Evolutionary conservation across 92 coral and sea anemone species (phyloP).

Genomic region (Bergia puertoricense): DNA sequence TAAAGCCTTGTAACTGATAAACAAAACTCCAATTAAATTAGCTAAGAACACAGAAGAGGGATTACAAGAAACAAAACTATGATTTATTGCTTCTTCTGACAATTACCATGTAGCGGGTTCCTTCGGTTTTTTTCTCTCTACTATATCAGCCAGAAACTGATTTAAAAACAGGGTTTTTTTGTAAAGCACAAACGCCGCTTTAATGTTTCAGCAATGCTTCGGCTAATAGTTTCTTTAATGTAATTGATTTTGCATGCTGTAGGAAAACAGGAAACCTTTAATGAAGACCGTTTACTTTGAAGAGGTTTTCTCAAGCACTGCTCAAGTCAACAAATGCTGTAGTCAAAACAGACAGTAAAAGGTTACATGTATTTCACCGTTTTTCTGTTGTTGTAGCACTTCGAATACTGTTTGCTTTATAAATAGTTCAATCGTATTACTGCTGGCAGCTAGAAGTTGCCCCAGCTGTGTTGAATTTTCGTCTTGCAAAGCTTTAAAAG

Average conservation of each 20-base stretch:
- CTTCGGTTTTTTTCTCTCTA: background rate
- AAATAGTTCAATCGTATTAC: conserved; percentile 53
- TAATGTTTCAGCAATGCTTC: background rate
- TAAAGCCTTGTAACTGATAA: conserved; percentile 19
- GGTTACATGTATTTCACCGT: conserved; percentile 35
- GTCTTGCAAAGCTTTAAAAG: background rate
- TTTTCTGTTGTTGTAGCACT: conserved; percentile 80
- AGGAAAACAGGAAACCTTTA: conserved; percentile 23
- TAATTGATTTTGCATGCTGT: background rate
- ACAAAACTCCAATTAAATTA: background rate
- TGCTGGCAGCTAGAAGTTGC: conserved; percentile 15
- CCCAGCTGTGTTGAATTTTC: conserved; percentile 19
- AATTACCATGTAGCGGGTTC: background rate
- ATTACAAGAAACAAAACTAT: conserved; percentile 14
- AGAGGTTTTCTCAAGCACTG: conserved; percentile 46
- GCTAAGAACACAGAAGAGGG: background rate
- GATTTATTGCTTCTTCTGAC: background rate
- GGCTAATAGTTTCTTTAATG: background rate
- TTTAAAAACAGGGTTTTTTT: background rate
- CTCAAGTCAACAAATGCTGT: conserved; percentile 49
- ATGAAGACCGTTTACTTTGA: conserved; percentile 19
- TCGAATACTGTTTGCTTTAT: conserved; percentile 74
- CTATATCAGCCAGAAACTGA: background rate
- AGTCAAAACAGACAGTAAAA: conserved; percentile 65
- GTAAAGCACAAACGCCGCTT: background rate